These are phyloP conservation scores for Zaprionus inermis DNA, from an alignment of 1,140 invertebrate genomes.

Conservation along the genomic window DNA sequence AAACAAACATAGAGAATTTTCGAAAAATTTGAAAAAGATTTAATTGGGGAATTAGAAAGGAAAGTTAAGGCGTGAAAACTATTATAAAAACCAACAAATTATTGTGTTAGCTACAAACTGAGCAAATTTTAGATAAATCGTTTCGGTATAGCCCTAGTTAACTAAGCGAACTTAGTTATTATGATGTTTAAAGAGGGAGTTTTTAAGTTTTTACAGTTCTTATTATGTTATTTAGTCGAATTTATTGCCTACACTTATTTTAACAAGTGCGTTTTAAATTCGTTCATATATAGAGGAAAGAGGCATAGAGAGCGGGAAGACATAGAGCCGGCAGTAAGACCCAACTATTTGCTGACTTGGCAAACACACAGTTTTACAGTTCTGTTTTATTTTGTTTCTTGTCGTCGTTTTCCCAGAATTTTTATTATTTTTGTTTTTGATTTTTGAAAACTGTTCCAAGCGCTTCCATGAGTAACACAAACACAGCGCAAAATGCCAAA, in stretches of 20 bases:
- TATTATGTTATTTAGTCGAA: too few species aligned
- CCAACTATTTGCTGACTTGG: conserved; percentile 48
- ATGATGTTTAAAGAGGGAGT: too few species aligned
- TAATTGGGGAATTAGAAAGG: too few species aligned
- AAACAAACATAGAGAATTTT: not conserved
- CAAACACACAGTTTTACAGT: conserved; percentile 34
- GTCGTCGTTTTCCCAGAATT: conserved; percentile 55
- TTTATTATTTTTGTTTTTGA: conserved; percentile 46
- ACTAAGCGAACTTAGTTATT: too few species aligned
- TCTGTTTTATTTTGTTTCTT: conserved; percentile 25
- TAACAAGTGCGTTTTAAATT: too few species aligned
- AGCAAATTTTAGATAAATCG: too few species aligned
- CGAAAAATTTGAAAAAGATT: not conserved
- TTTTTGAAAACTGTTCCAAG: conserved; percentile 33
- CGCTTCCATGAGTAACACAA: conserved; percentile 49
- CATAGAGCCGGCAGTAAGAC: not conserved
- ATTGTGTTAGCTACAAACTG: too few species aligned
- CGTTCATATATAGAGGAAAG: not conserved
- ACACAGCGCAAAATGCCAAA: conserved; percentile 34
- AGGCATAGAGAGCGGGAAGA: not conserved
- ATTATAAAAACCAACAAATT: too few species aligned
- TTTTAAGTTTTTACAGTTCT: too few species aligned
- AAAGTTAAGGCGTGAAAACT: too few species aligned
- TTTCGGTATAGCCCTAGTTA: too few species aligned
- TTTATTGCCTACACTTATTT: too few species aligned